Base-by-base conservation (phyloP, 2,888 invertebrate genomes). In the Pilophorus perplexus region DNA sequence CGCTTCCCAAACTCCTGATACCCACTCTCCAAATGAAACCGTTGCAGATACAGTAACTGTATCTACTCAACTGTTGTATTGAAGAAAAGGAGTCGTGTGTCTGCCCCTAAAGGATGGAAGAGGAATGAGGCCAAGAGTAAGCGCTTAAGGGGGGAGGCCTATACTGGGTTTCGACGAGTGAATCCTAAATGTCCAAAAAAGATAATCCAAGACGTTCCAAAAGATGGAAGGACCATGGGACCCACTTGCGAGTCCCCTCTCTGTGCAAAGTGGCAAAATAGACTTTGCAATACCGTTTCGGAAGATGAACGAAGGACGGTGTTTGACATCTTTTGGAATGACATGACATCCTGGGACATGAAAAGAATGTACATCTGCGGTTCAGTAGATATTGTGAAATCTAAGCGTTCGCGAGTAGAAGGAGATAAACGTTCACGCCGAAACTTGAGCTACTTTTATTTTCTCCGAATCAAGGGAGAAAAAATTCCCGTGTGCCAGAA, bases 361-460 rank as follows among this genome's bases (percentile, higher is more conserved):
- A 65, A 65, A 55, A 65, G 40, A 40, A 55, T 55, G 38, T 65
- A 22, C 46, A 25, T 65, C 14, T 65, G 65, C 33, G 28, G 28
- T 3, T 14, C 52, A 16, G 64, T 64, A 14, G 10, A 10, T 27
- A 14, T 22, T 37, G 33, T n/a, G n/a, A n/a, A n/a, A n/a, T n/a
- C n/a, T n/a, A n/a, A n/a, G n/a, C n/a, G n/a, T n/a, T 2, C 40
- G 37, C 28, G 37, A 42, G 59, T 40, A n/a, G n/a, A n/a, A n/a
- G n/a, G n/a, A n/a, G n/a, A n/a, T n/a, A n/a, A n/a, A n/a, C n/a
- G n/a, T n/a, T n/a, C n/a, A n/a, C n/a, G n/a, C n/a, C n/a, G n/a
- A n/a, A n/a, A n/a, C n/a, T n/a, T n/a, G n/a, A n/a, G n/a, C n/a
- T n/a, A n/a, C n/a, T n/a, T n/a, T n/a, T n/a, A n/a, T n/a, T n/a